Base-by-base conservation (phyloP, 2,797 vertebrate genomes). In the Macroramphosus scolopax region DNA sequence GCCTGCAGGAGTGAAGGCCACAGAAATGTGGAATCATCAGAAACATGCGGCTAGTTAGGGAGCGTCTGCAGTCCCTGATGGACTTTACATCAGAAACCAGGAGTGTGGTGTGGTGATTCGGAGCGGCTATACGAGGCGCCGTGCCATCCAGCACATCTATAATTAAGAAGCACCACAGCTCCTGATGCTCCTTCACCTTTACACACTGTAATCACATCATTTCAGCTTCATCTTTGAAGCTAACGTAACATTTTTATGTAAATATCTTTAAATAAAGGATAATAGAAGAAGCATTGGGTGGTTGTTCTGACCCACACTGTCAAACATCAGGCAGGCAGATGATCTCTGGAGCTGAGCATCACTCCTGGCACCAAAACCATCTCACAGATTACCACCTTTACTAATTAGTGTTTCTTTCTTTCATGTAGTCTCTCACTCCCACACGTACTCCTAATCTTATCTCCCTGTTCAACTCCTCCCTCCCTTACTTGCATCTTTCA, bases 71-170 rank as follows among this genome's bases (percentile, higher is more conserved):
- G 25, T 62, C 61, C 55, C 64, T 34, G 25, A 41, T 51, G 52
- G 60, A 58, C 50, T 57, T 28, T 15, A 5, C 16, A 42, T 63
- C 51, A 8, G 25, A 65, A 69, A 69, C 22, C 34, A 46, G 46
- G 58, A 13, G 3, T 24, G 24, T 2, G 5, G 25, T 48, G 51
- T 66, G 60, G 36, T 77, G 59, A 46, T 69, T 65, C 59, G 50
- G 66, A 65, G 66, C 51, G 4, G 58, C 60, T 82, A 77, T 75
- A 81, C 1, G 28, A 78, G 59, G 66, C 58, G 60, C 45, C 6
- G 66, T 63, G 61, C 72, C 79, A 73, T 54, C 58, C 63, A 64
- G 63, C 32, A 32, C 75, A 84, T 88, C 58, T 82, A 78, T 83
- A 75, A 84, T 86, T 77, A 75, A 83, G 63, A 68, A 17, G 34